Evolutionary conservation across 2,888 invertebrate genomes (phyloP), one percentile per base, ranked within the genome.

Genomic region (Zygaena filipendulae): DNA sequence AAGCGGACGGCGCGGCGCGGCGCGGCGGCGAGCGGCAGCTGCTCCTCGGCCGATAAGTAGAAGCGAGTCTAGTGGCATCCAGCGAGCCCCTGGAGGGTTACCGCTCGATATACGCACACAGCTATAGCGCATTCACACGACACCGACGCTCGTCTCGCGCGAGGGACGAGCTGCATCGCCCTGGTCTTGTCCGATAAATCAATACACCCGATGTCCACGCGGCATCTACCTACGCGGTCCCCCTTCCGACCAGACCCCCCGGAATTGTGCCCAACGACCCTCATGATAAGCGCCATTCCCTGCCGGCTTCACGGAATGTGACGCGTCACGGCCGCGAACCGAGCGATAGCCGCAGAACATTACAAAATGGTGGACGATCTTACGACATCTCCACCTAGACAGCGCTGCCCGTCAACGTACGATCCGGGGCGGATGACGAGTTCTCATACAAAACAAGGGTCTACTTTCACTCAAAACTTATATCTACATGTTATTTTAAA

Each of bases 331-430:
- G 63, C 68, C 64, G 62, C 74, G 70, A 68, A 34, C 59, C 74
- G 69, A 67, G 54, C 72, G 77, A 74, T 72, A 75, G 66, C 77
- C 58, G 67, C 67, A 64, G 74, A 70, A 63, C 75, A 64, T 75
- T 75, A 75, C 80, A 80, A 81, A 80, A 80, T 80, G 81, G 79
- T 74, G 75, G 79, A 77, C 75, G 67, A 75, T 81, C 82, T 82
- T 82, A 81, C 82, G 81, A 81, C 82, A 71, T 77, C 79, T 82
- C 70, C 69, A 69, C 69, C 70, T 67, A 72, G 71, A 67, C 52
- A 64, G 64, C 75, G 67, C 61, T 69, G 69, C 62, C 66, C 64
- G 69, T 67, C 81, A 75, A 70, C 63, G 72, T 61, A 57, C 71
- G 63, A 68, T 69, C 63, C 62, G 61, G 71, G 68, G 61, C 70